Base-by-base conservation (phyloP, 2,888 invertebrate genomes). In the Agapostemon virescens region DNA sequence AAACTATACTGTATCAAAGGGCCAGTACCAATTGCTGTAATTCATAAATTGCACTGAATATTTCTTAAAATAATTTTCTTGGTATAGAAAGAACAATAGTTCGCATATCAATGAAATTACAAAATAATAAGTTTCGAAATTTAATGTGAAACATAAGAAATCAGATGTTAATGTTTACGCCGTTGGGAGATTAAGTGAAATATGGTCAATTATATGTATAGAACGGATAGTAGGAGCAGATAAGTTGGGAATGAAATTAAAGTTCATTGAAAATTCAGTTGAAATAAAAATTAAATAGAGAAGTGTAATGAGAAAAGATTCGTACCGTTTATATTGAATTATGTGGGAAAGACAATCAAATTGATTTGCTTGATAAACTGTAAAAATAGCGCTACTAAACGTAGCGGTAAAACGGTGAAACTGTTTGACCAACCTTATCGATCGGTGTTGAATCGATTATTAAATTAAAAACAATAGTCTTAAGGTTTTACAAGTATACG, bases 401-500 rank as follows among this genome's bases (percentile, higher is more conserved):
- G 6, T 11, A 23, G 52, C 13, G 5, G 52, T 11, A 13, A 23
- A 52, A 52, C 52, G 52, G 11, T 23, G 11, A 52, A 52, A 52
- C 23, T 52, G 52, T 20, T 52, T 4, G 52, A 11, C 52, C 4
- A 52, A 23, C 7, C 20, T 45, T 45, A 45, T 20, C 7, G 20
- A 20, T n/a, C n/a, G n/a, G n/a, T n/a, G n/a, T n/a, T n/a, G n/a
- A n/a, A 55, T 66, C 55, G 33, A 66, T 42, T 36, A 26, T 33
- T 20, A n/a, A 66, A 9, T 20, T 61, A 30, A 64, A 73, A n/a
- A 33, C 11, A 4, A 61, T 33, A 4, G 4, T 4, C 20, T 11
- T 33, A 63, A 68, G 9, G 23, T 40, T 66, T 69, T 49, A 73
- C 20, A 70, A 66, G 61, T 49, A 70, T 67, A 67, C n/a, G n/a